Evolutionary conservation across 2,888 invertebrate genomes (phyloP).

Genomic region (Andrena trimmerana): DNA sequence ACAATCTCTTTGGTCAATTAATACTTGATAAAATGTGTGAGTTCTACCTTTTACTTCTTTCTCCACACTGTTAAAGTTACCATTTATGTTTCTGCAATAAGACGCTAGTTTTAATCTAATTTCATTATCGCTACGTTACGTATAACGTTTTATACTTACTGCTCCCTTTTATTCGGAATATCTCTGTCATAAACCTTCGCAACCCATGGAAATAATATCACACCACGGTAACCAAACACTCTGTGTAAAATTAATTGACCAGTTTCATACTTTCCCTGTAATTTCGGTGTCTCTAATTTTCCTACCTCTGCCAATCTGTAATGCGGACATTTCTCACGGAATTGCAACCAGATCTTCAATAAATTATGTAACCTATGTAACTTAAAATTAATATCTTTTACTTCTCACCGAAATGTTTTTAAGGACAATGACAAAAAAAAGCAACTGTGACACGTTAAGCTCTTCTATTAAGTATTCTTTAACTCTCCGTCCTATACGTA

Average conservation of each 20-base stretch:
- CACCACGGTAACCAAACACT: constrained; percentile 98
- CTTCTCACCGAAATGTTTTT: not conserved
- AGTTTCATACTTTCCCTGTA: constrained; percentile 96
- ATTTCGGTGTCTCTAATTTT: constrained; percentile 94
- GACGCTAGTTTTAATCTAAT: not conserved
- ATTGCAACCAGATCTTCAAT: not conserved
- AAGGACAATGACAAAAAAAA: not conserved
- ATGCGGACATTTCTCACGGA: constrained; percentile 33
- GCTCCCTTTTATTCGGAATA: constrained; percentile 90
- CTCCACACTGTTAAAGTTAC: constrained; percentile 86
- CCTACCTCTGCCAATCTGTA: constrained; percentile 97
- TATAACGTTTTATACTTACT: constrained; percentile 69
- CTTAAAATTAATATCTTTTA: not conserved
- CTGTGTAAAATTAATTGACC: constrained; percentile 98
- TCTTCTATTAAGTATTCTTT: not conserved
- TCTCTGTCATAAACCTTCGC: constrained; percentile 98
- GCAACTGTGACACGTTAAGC: not conserved
- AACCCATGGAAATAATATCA: constrained; percentile 98
- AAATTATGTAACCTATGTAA: constrained; percentile 7
- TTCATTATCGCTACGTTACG: constrained; percentile 4
- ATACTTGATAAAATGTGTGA: constrained; percentile 98
- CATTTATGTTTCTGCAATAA: constrained; percentile 76
- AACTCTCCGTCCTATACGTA: not conserved
- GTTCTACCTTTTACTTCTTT: constrained; percentile 96
- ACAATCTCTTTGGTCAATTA: constrained; percentile 98